Evolutionary conservation across 2,113 vertebrate genomes (phyloP), one percentile per base, ranked within the genome.

Genomic region (Sinosuthora webbiana): DNA sequence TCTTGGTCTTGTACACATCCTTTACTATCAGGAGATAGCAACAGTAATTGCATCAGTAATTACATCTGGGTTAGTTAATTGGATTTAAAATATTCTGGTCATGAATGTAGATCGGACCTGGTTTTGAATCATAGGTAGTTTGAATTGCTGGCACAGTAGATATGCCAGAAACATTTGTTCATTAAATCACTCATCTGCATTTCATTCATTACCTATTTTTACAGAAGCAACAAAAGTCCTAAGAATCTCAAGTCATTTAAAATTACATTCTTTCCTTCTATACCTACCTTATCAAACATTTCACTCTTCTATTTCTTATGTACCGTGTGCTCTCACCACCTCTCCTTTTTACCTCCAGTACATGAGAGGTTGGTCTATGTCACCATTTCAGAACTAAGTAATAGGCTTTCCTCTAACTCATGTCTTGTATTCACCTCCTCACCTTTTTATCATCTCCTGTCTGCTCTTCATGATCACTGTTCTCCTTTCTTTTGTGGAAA

Each of bases 71-170:
- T 67, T 83, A 86, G 31, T 59, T 84, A 95, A 92, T 65, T 94
- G 13, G 28, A 89, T 82, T 90, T 62, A 94, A 96, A 93, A 70
- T 85, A 93, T 73, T 97, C 70, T 63, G 33, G 62, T 89, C 47
- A 59, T n/a, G 24, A 88, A 67, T 56, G 33, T 76, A 82, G 68
- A 49, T 45, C 5, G 22, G 69, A 77, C 10, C 75, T 73, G 18
- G 18, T 59, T 91, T 86, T 90, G 83, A 89, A 76, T 44, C 94
- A 83, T 10, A 59, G 55, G 91, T 78, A 92, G 69, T 23, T 33
- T 64, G 45, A 77, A 68, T 31, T 68, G 39, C 75, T 94, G 57
- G 47, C 68, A 89, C n/a, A 64, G 59, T 10, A 93, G 68, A 44
- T 89, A 76, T 31, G 31, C 41, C 88, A 83, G 52, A 93, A 76